Base-by-base conservation (phyloP, 2,888 invertebrate species). In the Lithophane ornitopus region DNA sequence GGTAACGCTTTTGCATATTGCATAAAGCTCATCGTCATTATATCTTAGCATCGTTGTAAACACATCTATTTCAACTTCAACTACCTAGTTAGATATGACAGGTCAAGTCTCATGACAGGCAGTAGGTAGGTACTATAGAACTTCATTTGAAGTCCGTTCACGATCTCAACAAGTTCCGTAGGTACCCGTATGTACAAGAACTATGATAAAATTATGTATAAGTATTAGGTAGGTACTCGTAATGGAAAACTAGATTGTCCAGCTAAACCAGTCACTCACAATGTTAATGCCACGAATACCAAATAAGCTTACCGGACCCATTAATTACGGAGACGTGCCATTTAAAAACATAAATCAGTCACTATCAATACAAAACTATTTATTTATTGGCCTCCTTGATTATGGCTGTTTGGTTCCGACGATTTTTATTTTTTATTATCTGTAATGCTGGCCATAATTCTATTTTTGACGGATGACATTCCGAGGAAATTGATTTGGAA, bases 241-340 rank as follows among this genome's bases (percentile, higher is more conserved):
- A 85, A 88, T 91, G 87, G 89, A 89, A 88, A 91, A 92, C 91
- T 89, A 91, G 93, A 91, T 87, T 89, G 87, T 89, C 90, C 88
- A 84, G 89, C 84, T 49, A 72, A 28, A 88, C 85, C 78, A 84
- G 87, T 89, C 86, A 84, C 87, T 89, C 86, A 88, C 87, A 90
- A 89, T 89, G 88, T 90, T 90, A 90, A 90, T 90, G 85, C 78
- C 74, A 81, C 84, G 90, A 89, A 91, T 91, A 91, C 89, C 89
- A 90, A 91, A 91, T 90, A 92, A 87, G 90, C 81, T 72, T 87
- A 85, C 83, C 79, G 78, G 85, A 74, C 76, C 84, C 82, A 90
- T 90, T 88, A 84, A 90, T 89, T 90, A 90, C 73, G 74, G 72
- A 87, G 85, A 88, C 84, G 80, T 77, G 87, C 85, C 86, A 78